phyloP scores from a whole-genome alignment of 2,797 vertebrate species.

The Hephaestus fuliginosus region DNA sequence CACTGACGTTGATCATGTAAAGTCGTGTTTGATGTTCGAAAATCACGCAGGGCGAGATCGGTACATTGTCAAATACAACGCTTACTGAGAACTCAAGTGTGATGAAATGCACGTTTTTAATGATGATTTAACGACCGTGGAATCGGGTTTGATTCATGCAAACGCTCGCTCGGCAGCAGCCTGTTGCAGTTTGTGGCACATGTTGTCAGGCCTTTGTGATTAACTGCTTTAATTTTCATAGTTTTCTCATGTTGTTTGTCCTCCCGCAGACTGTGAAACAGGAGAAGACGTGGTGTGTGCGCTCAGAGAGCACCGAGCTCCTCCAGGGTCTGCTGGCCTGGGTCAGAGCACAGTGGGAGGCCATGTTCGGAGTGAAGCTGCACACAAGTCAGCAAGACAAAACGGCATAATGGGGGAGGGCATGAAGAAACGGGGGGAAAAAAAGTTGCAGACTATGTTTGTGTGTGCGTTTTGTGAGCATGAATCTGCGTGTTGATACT shows the following conservation, averaged over 20 bases:
- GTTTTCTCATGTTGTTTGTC: slow-evolving; percentile 10
- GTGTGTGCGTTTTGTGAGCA: slow-evolving; percentile 32
- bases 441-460: background rate
- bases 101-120: background rate
- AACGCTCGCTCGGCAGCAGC: background rate
- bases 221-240: slow-evolving; percentile 22
- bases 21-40: slow-evolving; percentile 8
- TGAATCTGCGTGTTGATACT: background rate
- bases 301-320: slow-evolving; percentile 87
- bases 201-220: background rate
- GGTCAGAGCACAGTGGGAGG: slow-evolving; percentile 94
- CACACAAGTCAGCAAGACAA: slow-evolving; percentile 80
- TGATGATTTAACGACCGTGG: background rate
- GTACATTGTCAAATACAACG: background rate
- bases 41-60: background rate
- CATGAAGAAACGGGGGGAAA: background rate
- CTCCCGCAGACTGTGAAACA: slow-evolving; percentile 88
- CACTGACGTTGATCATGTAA: background rate
- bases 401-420: slow-evolving; percentile 28
- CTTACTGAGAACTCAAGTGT: no score
- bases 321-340: slow-evolving; percentile 89
- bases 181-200: background rate
- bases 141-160: background rate
- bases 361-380: slow-evolving; percentile 93
- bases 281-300: slow-evolving; percentile 93